Conservation (phyloP, 2,797 vertebrate genomes). For the Valencia hispanica region DNA sequence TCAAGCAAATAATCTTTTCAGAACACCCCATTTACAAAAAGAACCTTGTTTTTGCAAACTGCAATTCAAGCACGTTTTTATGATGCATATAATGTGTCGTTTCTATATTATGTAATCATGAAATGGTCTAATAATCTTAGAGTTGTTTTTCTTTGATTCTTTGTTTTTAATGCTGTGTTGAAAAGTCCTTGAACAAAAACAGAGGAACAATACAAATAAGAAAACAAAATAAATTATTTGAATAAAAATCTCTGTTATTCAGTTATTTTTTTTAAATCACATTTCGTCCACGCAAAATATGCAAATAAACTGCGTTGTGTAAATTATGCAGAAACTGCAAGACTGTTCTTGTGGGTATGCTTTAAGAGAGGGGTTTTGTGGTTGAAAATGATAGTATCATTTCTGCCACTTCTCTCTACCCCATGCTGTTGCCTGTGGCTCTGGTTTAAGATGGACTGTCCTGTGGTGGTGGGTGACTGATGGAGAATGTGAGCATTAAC, state of each 20-base stretch:
- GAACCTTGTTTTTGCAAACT: neutral
- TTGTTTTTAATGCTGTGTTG: neutral
- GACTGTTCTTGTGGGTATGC: conserved; percentile 7
- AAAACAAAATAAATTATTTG: neutral
- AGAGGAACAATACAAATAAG: conserved; percentile 5
- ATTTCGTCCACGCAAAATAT: conserved; percentile 10
- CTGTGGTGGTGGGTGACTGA: conserved; percentile 65
- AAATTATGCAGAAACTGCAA: neutral
- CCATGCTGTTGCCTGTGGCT: conserved; percentile 53
- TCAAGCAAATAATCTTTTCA: neutral
- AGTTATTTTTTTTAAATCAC: conserved; percentile 2
- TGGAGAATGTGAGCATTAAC: conserved; percentile 72
- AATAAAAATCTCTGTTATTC: neutral
- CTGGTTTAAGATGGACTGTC: conserved; percentile 57
- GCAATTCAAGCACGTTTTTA: neutral
- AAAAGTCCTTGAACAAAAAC: conserved; percentile 6
- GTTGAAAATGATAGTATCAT: conserved; percentile 35
- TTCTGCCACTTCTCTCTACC: conserved; percentile 39
- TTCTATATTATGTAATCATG: neutral
- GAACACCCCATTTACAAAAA: neutral
- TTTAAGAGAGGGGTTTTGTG: conserved; percentile 6
- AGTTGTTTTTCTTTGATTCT: neutral
- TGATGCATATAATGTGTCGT: neutral
- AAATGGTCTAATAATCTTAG: too few relatives aligned
- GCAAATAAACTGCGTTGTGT: conserved; percentile 8